Conservation (phyloP, 2,113 vertebrate genomes). For the Maccullochella peelii region DNA sequence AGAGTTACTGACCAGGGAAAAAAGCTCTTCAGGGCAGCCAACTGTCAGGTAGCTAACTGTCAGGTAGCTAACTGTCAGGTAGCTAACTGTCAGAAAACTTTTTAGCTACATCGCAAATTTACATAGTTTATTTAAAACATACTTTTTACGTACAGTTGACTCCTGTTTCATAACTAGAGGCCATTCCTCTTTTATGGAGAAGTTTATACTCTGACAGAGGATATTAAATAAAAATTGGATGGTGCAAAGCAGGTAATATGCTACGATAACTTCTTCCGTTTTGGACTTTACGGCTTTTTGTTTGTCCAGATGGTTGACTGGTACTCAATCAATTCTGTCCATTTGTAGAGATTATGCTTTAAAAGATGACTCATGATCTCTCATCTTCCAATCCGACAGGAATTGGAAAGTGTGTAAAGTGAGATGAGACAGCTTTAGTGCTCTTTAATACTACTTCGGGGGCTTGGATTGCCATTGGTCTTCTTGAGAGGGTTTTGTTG, state of each 20-base stretch:
- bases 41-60: background rate
- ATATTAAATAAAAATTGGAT: slow-evolving; percentile 1
- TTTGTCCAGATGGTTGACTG: background rate
- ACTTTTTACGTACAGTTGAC: background rate
- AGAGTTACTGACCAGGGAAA: background rate
- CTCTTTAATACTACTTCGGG: background rate
- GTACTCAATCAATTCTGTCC: background rate
- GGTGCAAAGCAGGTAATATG: background rate
- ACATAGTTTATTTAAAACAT: background rate
- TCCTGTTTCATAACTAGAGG: background rate
- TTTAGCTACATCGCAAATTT: background rate
- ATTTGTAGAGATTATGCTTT: background rate
- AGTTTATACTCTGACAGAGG: background rate
- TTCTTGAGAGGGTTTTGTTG: slow-evolving; percentile 3
- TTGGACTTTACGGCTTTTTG: background rate
- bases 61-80: background rate
- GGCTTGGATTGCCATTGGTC: slow-evolving; percentile 1
- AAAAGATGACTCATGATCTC: background rate
- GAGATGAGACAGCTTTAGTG: background rate
- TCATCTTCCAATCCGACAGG: background rate
- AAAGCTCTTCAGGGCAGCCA: no score
- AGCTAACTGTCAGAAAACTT: background rate
- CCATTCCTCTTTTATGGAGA: background rate
- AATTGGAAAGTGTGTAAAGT: background rate
- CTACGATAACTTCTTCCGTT: background rate